Base-by-base conservation (phyloP, 2,797 vertebrate species). In the Eospalax fontanierii region DNA sequence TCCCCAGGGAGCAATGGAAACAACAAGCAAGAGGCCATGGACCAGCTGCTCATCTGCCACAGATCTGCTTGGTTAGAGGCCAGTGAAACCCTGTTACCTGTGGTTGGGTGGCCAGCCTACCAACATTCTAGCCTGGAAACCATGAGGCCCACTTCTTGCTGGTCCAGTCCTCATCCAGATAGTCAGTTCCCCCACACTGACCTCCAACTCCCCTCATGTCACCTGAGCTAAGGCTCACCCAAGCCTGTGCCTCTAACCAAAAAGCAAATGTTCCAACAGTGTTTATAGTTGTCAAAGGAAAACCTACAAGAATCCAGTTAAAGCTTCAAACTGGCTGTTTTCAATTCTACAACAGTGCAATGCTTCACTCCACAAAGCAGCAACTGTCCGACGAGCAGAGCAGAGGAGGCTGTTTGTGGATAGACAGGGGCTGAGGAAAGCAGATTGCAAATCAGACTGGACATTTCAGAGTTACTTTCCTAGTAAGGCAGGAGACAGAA, bases 81-180 rank as follows among this genome's bases (percentile, higher is more conserved):
- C 63, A 28, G 18, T 50, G 15, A 70, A 16, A 43, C 19, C 50
- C 11, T 70, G 1, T 70, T n/a, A 14, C 18, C n/a, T 4, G 2
- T 2, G 7, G 30, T 19, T 2, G 11, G 1, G 35, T 15, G 26
- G 4, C 19, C 19, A 24, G 8, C n/a, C 4, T 18, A 10, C 16
- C 40, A 19, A 57, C 40, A 10, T 65, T 80, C 57, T 73, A 26
- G 14, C 33, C 79, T 43, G 21, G 54, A 61, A 10, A 30, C n/a
- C 19, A 19, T 1, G 0, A 57, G 14, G 33, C 63, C 4, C 57
- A 63, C 22, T 26, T n/a, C 4, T 54, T 68, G 66, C 14, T 46
- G 54, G 26, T 8, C n/a, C 71, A 40, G 30, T 12, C 40, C 5
- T 35, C 2, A 46, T 66, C 28, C 80, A 83, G 61, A 66, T 5